phyloP scores from a whole-genome alignment of 2,797 vertebrate genomes.

The Tangara arthus region DNA sequence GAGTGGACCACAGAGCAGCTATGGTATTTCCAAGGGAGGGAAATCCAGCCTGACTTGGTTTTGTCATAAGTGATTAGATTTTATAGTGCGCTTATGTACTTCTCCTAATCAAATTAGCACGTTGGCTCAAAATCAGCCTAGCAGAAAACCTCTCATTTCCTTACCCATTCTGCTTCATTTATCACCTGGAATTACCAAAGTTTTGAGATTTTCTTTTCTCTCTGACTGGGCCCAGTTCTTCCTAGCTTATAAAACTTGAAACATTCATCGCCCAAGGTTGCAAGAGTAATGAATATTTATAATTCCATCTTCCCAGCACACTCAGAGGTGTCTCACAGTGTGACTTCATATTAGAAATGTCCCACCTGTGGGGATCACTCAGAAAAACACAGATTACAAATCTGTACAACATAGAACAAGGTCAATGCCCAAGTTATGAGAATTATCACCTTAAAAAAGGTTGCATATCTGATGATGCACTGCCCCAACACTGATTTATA shows the following conservation, averaged over 20 bases:
- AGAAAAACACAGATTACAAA: conserved; percentile 24
- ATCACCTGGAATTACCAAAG: neutral
- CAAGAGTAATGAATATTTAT: conserved; percentile 64
- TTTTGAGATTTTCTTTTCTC: neutral
- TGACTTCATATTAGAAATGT: conserved; percentile 53
- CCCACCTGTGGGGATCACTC: conserved; percentile 53
- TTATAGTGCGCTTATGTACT: neutral
- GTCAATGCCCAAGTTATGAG: conserved; percentile 38
- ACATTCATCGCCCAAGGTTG: conserved; percentile 39
- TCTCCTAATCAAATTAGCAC: conserved; percentile 20
- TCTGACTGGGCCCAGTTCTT: neutral
- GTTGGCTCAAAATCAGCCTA: conserved; percentile 15
- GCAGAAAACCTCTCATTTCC: conserved; percentile 32
- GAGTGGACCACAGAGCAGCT: neutral
- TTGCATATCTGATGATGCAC: conserved; percentile 1
- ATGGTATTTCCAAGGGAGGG: neutral
- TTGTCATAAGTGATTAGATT: neutral
- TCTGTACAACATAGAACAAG: conserved; percentile 27
- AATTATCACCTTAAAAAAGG: conserved; percentile 30
- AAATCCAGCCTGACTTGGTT: neutral
- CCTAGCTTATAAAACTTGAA: conserved; percentile 22
- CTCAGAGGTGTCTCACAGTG: conserved; percentile 45
- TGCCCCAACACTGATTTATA: conserved; percentile 2
- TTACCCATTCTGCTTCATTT: conserved; percentile 6
- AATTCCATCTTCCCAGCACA: conserved; percentile 26